Evolutionary conservation across 2,797 vertebrate genomes (phyloP).

Genomic region (Vireo griseus): DNA sequence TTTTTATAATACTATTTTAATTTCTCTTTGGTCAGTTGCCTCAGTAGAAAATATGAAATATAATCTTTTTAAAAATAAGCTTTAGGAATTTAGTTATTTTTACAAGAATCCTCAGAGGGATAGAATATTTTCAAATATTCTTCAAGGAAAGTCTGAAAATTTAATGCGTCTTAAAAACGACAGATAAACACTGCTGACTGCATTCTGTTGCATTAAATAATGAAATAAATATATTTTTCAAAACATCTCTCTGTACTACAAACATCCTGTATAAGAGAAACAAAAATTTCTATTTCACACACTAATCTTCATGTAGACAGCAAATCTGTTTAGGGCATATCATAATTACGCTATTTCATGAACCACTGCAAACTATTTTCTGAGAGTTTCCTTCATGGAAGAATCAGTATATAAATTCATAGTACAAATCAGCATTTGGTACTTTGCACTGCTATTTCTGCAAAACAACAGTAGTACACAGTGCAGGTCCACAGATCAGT

Average conservation of each 20-base stretch:
- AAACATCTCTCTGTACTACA: background rate
- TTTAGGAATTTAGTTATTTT: background rate
- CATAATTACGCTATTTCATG: background rate
- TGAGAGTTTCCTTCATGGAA: background rate
- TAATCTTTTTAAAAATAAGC: fast-evolving
- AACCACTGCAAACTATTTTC: background rate
- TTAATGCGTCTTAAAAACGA: background rate
- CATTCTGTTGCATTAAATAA: background rate
- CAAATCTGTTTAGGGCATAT: background rate
- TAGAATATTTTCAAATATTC: background rate
- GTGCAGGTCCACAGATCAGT: background rate
- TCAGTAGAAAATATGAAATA: background rate
- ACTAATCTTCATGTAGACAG: background rate
- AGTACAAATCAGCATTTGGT: background rate
- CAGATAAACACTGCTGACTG: background rate
- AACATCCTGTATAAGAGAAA: background rate
- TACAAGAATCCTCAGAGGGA: background rate
- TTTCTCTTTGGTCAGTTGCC: background rate
- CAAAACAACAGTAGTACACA: background rate
- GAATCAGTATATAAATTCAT: background rate
- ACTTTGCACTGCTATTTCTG: background rate
- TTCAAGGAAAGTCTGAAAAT: background rate
- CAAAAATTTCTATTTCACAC: fast-evolving
- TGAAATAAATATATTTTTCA: background rate
- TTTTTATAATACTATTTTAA: background rate